Base-by-base conservation (phyloP, 2,113 vertebrate species). In the Gambusia holbrooki region DNA sequence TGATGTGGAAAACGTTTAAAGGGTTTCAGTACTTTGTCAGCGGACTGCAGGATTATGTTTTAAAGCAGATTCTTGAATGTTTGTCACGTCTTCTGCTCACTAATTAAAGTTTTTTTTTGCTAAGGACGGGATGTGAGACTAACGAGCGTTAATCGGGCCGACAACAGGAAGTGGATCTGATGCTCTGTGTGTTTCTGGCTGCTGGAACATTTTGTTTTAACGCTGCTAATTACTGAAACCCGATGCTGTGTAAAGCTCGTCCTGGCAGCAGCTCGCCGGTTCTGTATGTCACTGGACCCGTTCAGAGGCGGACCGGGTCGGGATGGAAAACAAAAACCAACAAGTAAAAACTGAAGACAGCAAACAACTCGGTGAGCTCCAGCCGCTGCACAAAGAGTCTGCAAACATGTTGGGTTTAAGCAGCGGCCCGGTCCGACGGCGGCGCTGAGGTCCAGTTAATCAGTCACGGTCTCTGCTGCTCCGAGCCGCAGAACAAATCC, bases 401-500 rank as follows among this genome's bases (percentile, higher is more conserved):
- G 58, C 69, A 63, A 76, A 66, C 71, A 9, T 22, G 65, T 54
- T 68, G 15, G 7, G 64, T 68, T 65, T 29, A 61, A 80, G 66
- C 65, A 7, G 22, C 40, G 40, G 58, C 30, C 11, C 69, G 28
- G 19, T 48, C 62, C 58, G 76, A 79, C n/a, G 54, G 17, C 29
- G 0, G 79, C 62, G 42, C 60, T 45, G 35, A 66, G 76, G 76
- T 70, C 19, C 42, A 68, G 74, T 80, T 75, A 70, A 80, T 83
- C 76, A 29, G 62, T 33, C 10, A 4, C 79, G 12, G 40, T 76
- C 79, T 65, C 76, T 27, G 17, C 62, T 79, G 45, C 66, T 79
- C 76, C 3, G 62, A 80, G 84, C 80, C 30, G 9, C 45, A 30
- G 27, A 75, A 19, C 66, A 67, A 77, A 78, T 78, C 71, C 68